Conservation (phyloP, 2,888 invertebrate genomes). For the Ectemnius cavifrons region DNA sequence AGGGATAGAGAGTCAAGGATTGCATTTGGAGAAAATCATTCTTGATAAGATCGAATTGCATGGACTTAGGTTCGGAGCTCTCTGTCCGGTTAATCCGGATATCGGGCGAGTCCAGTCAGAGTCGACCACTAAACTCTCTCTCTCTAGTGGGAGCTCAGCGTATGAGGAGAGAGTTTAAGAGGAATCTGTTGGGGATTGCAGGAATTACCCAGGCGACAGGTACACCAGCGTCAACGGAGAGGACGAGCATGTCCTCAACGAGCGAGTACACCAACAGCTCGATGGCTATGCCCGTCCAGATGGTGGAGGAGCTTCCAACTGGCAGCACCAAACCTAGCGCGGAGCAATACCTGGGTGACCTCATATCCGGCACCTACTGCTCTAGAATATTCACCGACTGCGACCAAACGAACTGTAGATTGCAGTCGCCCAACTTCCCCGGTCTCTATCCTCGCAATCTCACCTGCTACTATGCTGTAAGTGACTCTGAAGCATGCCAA, state of each 20-base stretch:
- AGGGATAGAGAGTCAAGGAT: too few species aligned
- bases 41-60: too few species aligned
- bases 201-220: slow-evolving; percentile 66
- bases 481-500: slow-evolving; percentile 35
- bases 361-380: slow-evolving; percentile 95
- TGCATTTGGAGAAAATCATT: too few species aligned
- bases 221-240: slow-evolving; percentile 59
- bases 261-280: slow-evolving; percentile 69
- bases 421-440: slow-evolving; percentile 95
- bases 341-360: slow-evolving; percentile 89
- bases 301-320: slow-evolving; percentile 69
- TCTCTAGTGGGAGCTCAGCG: too few species aligned
- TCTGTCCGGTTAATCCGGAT: too few species aligned
- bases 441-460: slow-evolving; percentile 96
- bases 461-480: slow-evolving; percentile 95
- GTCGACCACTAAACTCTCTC: too few species aligned
- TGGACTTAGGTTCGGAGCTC: too few species aligned
- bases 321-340: slow-evolving; percentile 77
- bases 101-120: too few species aligned
- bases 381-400: slow-evolving; percentile 95
- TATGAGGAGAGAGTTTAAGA: too few species aligned
- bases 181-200: slow-evolving; percentile 29
- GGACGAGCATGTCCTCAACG: slow-evolving; percentile 48
- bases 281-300: slow-evolving; percentile 69
- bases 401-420: slow-evolving; percentile 91